Base-by-base conservation (phyloP, 92 coral and sea anemone genomes). In the Palythoa heliodiscus region DNA sequence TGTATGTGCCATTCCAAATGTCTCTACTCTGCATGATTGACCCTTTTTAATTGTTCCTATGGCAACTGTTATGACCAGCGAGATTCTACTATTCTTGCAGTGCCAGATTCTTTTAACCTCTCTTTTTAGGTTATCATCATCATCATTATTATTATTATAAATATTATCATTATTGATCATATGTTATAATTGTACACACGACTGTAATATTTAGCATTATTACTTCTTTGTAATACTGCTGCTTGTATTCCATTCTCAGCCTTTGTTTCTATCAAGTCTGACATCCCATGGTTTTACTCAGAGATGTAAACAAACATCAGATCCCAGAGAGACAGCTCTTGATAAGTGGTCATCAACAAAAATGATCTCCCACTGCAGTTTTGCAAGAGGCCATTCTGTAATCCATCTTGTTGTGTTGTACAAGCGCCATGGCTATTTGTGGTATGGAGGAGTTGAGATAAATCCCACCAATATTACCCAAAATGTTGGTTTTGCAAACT, bases 381-480 rank as follows among this genome's bases (percentile, higher is more conserved):
- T 80, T 23, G 66, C 47, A 4, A 64, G 74, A 66, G 73, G 64
- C 43, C 47, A 66, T 17, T 24, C 74, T 47, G 24, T 57, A 20
- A 53, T 80, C 22, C 58, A 20, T 43, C 84, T 80, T 80, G 84
- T 66, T 22, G 60, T 66, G 7, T 47, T 80, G 61, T 80, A 80
- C 43, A 52, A 22, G 11, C 84, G 74, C 14, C 61, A 64, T 63
- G 84, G 84, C 14, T 80, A 66, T 52, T 22, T 80, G 40, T 80
- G 84, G 84, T 70, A 66, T 22, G 84, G 72, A 39, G 23, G 73
- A 1, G 73, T 50, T 80, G 8, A 24, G 16, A 52, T 37, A 48
- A 66, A 48, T 43, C 63, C 84, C 24, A 39, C 55, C 19, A 53
- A 22, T 2, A 29, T 24, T 1, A 19, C 11, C 7, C 22, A 66